Base-by-base conservation (phyloP, 2,113 vertebrate species). In the Agapornis roseicollis region DNA sequence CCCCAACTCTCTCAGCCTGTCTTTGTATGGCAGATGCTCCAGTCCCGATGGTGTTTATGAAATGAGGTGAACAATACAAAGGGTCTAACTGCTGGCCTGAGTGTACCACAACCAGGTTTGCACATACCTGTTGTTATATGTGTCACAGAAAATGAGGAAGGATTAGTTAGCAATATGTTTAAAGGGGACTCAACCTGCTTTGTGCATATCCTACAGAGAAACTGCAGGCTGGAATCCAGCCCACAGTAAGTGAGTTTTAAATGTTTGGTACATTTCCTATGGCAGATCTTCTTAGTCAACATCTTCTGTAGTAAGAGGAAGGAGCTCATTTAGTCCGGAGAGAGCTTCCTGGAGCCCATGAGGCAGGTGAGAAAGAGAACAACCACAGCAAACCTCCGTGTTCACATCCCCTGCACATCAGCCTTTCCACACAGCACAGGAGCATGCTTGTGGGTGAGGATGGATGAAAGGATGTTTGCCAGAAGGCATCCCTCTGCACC, bases 241-340 rank as follows among this genome's bases (percentile, higher is more conserved):
- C 50, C 0, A 2, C n/a, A 31, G 25, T 27, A 17, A 60, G 25
- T 37, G 2, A 27, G 16, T 58, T n/a, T 60, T 25, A 31, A 71
- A 42, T 2, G 6, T 25, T 20, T 56, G 47, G 6, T 19, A 31
- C 4, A 0, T 39, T 64, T 49, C 35, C 63, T 55, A 2, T 27
- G 4, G 24, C 23, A 25, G 22, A 29, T 37, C 31, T 78, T 39
- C 35, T 58, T 20, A 27, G 72, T 35, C 1, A 0, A 37, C 15
- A 31, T 18, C 60, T 53, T 46, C 66, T 23, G 50, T 2, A 11
- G 20, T 23, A 47, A 55, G 27, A 64, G 8, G 37, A 28, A 89
- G 61, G 55, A 70, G 24, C 52, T 29, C 16, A 29, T 53, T 60
- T 4, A 20, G 53, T 31, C 55, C 69, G n/a, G 47, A 3, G 1